Percentiles rank a stretch among this genome's conserved stretches.
Evolutionary conservation across 2,797 vertebrate genomes (phyloP).

Genomic region (Melanotaenia pygmaea): DNA sequence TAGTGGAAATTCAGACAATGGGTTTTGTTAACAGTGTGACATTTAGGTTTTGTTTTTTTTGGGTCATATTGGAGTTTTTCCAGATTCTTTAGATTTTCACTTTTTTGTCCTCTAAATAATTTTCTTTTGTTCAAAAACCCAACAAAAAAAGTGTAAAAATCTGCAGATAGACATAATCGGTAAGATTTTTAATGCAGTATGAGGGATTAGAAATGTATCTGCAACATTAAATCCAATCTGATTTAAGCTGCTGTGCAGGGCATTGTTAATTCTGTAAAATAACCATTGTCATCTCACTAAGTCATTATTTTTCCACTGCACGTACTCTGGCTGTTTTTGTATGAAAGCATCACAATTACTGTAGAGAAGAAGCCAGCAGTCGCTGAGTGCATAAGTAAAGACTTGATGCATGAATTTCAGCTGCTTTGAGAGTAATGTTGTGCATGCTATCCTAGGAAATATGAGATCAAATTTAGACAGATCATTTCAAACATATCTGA

Average conservation of each 20-base stretch:
- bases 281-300: not conserved
- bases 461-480: no score
- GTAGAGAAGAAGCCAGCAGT: no score
- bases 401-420: no score
- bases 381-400: not conserved
- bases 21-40: not conserved
- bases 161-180: constrained; percentile 7
- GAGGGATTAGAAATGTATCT: constrained; percentile 11
- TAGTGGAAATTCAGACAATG: not conserved
- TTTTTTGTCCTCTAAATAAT: not conserved
- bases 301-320: not conserved
- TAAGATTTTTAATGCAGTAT: constrained; percentile 9
- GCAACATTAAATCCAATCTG: constrained; percentile 35
- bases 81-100: constrained; percentile 22
- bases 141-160: constrained; percentile 17
- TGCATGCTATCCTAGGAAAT: not conserved
- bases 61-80: constrained; percentile 7
- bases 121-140: constrained; percentile 1
- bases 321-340: not conserved
- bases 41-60: not conserved
- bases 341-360: no score
- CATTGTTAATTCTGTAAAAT: constrained; percentile 18
- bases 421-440: not conserved
- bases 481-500: no score
- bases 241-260: constrained; percentile 18